These are phyloP conservation scores for Kryphioiulus occultus DNA, from an alignment of 2,888 invertebrate species.

Conservation along the genomic window DNA sequence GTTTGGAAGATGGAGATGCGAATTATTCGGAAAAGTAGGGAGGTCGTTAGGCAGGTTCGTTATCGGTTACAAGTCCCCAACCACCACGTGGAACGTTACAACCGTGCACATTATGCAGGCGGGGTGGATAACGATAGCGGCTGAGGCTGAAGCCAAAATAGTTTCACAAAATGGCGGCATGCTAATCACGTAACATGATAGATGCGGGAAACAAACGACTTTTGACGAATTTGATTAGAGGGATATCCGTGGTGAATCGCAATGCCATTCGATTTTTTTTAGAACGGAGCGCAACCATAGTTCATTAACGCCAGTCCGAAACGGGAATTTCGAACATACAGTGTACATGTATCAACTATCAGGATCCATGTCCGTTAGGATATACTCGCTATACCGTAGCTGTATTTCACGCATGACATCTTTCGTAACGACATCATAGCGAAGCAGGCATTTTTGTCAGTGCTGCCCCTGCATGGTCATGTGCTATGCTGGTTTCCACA, in stretches of 20 bases:
- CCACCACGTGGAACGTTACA: neutral
- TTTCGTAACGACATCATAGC: too few species aligned
- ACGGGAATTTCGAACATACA: too few species aligned
- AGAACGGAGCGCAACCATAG: neutral
- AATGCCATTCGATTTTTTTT: neutral
- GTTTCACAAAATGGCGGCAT: neutral
- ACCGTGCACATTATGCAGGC: neutral
- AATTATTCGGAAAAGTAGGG: constrained; percentile 25
- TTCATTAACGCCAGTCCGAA: neutral
- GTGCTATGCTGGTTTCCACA: neutral
- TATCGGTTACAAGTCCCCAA: constrained; percentile 35
- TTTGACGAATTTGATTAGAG: neutral
- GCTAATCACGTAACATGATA: neutral
- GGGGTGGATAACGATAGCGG: neutral
- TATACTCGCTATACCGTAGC: too few species aligned
- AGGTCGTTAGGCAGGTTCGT: constrained; percentile 31
- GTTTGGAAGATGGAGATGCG: constrained; percentile 25
- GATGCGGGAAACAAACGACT: neutral
- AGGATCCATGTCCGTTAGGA: too few species aligned
- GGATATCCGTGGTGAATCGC: neutral
- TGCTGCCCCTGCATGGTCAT: neutral
- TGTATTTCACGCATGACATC: too few species aligned
- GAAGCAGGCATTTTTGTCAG: too few species aligned
- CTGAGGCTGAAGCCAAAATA: neutral
- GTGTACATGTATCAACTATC: too few species aligned